A percentile compares a stretch with the other conserved stretches of the same genome.
phyloP scores from a whole-genome alignment of 2,113 vertebrate species.

The Otis tarda region DNA sequence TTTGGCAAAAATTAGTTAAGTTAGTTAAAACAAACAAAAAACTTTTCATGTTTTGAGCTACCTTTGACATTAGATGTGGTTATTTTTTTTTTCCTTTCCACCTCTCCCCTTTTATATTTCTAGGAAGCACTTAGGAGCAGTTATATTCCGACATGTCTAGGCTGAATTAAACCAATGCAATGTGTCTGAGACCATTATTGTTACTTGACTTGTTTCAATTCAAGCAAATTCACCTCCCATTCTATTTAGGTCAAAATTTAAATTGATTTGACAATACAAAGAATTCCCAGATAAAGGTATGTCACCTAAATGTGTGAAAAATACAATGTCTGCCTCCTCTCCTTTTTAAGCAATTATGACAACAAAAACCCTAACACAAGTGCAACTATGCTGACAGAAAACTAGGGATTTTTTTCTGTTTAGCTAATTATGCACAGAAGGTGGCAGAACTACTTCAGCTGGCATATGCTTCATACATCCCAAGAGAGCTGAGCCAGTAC shows the following conservation, averaged over 20 bases:
- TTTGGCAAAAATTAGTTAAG: not conserved
- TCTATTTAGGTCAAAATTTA: not conserved
- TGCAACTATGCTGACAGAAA: not conserved
- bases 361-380: not conserved
- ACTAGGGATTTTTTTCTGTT: not conserved
- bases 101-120: not conserved
- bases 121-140: not conserved
- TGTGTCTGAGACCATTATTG: not conserved
- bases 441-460: constrained; percentile 44
- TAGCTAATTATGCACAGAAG: constrained; percentile 7
- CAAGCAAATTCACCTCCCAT: not conserved
- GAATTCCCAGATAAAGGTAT: not conserved
- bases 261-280: not conserved
- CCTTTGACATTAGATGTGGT: not conserved
- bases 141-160: not conserved
- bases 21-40: not conserved
- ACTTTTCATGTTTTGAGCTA: not conserved
- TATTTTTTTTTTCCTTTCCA: not conserved
- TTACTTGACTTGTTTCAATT: not conserved
- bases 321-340: not conserved
- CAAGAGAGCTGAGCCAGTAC: not conserved
- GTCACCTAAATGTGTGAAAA: not conserved
- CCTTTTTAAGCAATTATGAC: not conserved
- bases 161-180: not conserved
- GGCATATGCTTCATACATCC: not conserved